Conservation (phyloP, 2,888 invertebrate species). For the Callosobruchus maculatus region DNA sequence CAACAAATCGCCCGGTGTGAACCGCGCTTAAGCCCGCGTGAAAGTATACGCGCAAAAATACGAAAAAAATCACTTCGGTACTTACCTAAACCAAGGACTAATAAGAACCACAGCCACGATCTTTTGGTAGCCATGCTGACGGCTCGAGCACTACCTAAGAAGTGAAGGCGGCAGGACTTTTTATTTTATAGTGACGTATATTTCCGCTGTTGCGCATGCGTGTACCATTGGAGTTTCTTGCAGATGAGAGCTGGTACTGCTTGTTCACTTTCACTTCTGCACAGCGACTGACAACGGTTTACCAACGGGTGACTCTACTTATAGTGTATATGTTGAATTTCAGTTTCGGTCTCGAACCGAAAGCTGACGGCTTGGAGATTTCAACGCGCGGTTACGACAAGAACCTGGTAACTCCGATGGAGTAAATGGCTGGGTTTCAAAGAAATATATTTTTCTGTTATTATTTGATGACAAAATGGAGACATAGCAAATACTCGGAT, state of each 20-base stretch:
- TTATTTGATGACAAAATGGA: too few species aligned
- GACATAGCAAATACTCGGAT: too few species aligned
- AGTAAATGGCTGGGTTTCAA: too few species aligned
- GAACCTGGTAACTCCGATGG: not conserved
- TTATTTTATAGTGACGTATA: slow-evolving; percentile 48
- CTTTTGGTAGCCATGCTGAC: slow-evolving; percentile 48
- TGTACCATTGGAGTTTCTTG: not conserved
- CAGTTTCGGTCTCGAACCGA: not conserved
- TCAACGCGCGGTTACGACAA: not conserved
- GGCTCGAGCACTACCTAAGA: slow-evolving; percentile 49
- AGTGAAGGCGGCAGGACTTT: slow-evolving; percentile 46
- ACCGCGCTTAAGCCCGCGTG: not conserved
- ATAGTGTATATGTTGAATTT: slow-evolving; percentile 25
- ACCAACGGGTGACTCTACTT: slow-evolving; percentile 47
- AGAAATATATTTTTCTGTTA: too few species aligned
- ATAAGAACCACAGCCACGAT: slow-evolving; percentile 50
- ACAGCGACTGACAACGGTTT: slow-evolving; percentile 41
- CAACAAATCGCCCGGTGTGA: not conserved
- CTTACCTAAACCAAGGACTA: slow-evolving; percentile 47
- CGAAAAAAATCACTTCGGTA: slow-evolving; percentile 17
- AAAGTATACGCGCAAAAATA: not conserved
- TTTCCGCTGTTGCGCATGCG: slow-evolving; percentile 44
- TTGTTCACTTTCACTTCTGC: slow-evolving; percentile 41
- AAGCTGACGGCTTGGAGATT: not conserved
- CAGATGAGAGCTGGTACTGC: not conserved